A percentile compares a stretch with the other conserved stretches of the same genome.
These are phyloP conservation scores for Pao palembangensis DNA, from an alignment of 2,113 vertebrate genomes.

Conservation along the genomic window DNA sequence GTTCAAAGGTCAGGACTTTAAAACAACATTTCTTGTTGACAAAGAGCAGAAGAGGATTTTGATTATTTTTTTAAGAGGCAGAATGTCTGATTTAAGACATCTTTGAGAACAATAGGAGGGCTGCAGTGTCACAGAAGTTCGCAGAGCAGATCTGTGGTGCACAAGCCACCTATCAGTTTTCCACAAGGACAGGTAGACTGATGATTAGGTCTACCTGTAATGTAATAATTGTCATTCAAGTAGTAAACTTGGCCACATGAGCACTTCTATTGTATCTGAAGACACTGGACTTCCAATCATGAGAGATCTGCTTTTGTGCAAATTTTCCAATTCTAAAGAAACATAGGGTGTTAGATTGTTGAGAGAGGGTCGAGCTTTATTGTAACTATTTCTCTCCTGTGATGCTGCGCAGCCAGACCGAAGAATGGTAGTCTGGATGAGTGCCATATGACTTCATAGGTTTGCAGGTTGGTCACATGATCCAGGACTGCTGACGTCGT, in stretches of 20 bases:
- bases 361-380: not conserved
- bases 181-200: slow-evolving; percentile 21
- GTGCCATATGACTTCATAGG: not conserved
- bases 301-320: too few relatives aligned
- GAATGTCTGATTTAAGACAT: too few relatives aligned
- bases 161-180: fast-evolving
- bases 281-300: too few relatives aligned
- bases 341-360: slow-evolving; percentile 33
- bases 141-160: slow-evolving; percentile 40
- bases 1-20: too few relatives aligned
- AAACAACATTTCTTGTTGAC: too few relatives aligned
- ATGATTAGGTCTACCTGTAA: too few relatives aligned
- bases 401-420: slow-evolving; percentile 20
- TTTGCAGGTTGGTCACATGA: not conserved
- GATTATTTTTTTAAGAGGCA: too few relatives aligned
- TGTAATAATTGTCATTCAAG: fast-evolving
- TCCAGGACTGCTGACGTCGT: too few relatives aligned
- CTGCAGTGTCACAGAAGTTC: slow-evolving; percentile 21
- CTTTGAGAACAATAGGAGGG: too few relatives aligned
- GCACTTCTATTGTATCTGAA: not conserved
- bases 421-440: slow-evolving; percentile 39
- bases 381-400: slow-evolving; percentile 29
- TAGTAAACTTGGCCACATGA: not conserved
- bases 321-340: not conserved
- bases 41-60: too few relatives aligned